Base-by-base conservation (phyloP, 1,140 invertebrate species). In the Hypothenemus hampei region DNA sequence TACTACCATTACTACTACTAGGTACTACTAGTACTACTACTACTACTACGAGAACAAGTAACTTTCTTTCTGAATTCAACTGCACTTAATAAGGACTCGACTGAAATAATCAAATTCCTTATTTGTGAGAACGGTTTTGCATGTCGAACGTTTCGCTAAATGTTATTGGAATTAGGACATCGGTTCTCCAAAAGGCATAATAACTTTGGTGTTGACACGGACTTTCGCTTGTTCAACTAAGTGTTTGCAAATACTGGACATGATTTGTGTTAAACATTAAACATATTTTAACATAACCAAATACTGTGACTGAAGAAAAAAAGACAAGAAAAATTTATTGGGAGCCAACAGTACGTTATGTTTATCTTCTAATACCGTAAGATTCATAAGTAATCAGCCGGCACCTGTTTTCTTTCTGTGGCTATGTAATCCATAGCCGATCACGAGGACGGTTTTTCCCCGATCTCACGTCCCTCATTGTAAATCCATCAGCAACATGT, bases 141-240 rank as follows among this genome's bases (percentile, higher is more conserved):
- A 43, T 52, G 37, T 43, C 10, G 5, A 29, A n/a, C 5, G 19
- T n/a, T 20, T 35, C 8, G 11, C n/a, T 29, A 35, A n/a, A n/a
- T n/a, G 45, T 18, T 31, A 43, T 52, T 52, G 31, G 37, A 52
- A 52, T 52, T 52, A 19, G 49, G 49, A 52, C 49, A 52, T 52
- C 39, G 49, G 37, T 20, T 43, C 40, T 43, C 10, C 24, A 52
- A 52, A 52, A 52, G 49, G 49, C 35, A 46, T 49, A 52, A 50
- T 50, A 50, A 52, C 16, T 43, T 35, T 22, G 26, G 20, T 41
- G 49, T 52, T 35, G 49, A 52, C 49, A 52, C 35, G 39, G 29
- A 43, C 49, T 52, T 52, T 52, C 49, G 49, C 49, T 52, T 52
- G 49, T 52, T 52, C 49, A 52, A 52, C 49, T 52, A 52, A 52